Evolutionary conservation across 2,797 vertebrate genomes (phyloP), one percentile per base, ranked within the genome.

Genomic region (Diplodus sargus): DNA sequence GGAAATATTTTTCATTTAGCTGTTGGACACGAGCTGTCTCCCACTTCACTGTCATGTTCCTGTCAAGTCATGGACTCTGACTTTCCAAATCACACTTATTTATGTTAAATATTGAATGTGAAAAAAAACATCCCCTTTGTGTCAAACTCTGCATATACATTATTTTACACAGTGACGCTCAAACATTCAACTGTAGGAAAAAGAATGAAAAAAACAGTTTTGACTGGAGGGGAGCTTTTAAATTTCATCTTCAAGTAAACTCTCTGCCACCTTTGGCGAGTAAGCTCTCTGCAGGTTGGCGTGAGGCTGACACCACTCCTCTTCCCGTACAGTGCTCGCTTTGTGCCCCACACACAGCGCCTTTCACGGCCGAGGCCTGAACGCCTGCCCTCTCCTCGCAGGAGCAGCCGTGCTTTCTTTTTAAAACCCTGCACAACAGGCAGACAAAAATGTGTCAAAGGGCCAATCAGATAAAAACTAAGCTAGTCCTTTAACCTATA

Each of bases 301-400:
- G 74, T 91, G 83, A 85, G 84, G 74, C 70, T 54, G 64, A 85
- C 84, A 74, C 89, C 86, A 76, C 93, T 93, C 87, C 92, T 89
- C 73, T 74, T 78, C 69, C 57, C 15, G 16, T 74, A 95, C 94
- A 96, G 90, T 91, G 88, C 92, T 85, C 34, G 90, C 95, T 94
- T 96, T 96, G 95, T 95, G 90, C 74, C 70, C 68, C 82, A 81
- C 89, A 95, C 92, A 95, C 91, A 90, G 88, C 58, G 79, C 78
- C 94, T 94, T 93, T 92, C 81, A 94, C 84, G 84, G 85, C 75
- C 16, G 10, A 54, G 80, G 74, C 66, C 82, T 66, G 61, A 87
- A 85, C 67, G 83, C 68, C 70, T 30, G 76, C 81, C 75, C 72
- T 58, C 59, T 54, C 47, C 48, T 53, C 51, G 49, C 57, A 64